Evolutionary conservation across 2,113 vertebrate genomes (phyloP), one percentile per base, ranked within the genome.

Genomic region (Stegastes partitus): DNA sequence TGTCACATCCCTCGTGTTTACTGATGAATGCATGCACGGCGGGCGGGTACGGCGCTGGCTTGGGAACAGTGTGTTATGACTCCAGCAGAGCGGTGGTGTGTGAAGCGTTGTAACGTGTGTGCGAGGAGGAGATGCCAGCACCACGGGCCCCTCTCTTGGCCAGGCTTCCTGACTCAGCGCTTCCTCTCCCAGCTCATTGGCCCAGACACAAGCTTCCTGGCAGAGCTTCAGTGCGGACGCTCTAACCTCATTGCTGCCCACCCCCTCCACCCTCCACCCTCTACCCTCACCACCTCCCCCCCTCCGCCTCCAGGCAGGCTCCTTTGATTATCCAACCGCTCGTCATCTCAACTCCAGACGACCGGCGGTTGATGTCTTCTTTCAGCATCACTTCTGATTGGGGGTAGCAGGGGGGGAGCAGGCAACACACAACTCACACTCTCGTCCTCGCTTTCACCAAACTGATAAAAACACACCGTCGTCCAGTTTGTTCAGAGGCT

Each of bases 151-250:
- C 85, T 88, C 91, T 93, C 86, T 87, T 90, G 89, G 87, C 88
- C 53, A 39, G 79, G 71, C 76, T 56, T 91, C 82, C 93, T 94
- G 92, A 94, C 88, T 94, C 93, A 91, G 93, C 92, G 61, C 87
- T 89, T 89, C 82, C 88, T 87, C 79, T 74, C 85, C 37, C 76
- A 79, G 82, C 91, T 89, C 91, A 79, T 68, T 89, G 89, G 91
- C 87, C 84, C 87, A 83, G 84, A 83, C 89, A 68, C 82, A 87
- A 77, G 84, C 90, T 89, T 91, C 86, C 90, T 91, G 92, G 89
- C 89, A 89, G 87, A 57, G 83, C 89, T 82, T 87, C 83, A 77
- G 85, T 72, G 68, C 44, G 84, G 84, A 80, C 68, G 23, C 85
- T 82, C 74, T 77, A 79, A 81, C 88, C 88, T 84, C 84, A 31